These are phyloP conservation scores for Synaphobranchus kaupii DNA, from an alignment of 2,797 vertebrate species.

Conservation along the genomic window DNA sequence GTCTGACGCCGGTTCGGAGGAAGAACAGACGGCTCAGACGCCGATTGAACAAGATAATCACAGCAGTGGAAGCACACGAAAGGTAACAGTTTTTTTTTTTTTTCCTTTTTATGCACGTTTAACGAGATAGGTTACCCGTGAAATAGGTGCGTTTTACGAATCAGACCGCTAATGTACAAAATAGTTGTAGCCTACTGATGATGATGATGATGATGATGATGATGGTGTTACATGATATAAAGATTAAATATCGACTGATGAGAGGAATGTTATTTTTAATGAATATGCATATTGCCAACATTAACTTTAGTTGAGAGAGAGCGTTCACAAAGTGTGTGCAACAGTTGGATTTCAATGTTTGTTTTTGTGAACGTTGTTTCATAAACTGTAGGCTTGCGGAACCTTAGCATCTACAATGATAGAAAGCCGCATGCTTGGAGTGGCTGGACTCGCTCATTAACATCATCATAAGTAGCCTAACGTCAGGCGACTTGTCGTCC, in stretches of 20 bases:
- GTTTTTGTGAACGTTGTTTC: neutral
- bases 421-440: neutral
- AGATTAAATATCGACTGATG: neutral
- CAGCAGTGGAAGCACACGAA: conserved; percentile 63
- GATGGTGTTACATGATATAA: neutral
- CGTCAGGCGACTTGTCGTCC: neutral
- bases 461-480: too few relatives aligned
- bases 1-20: conserved; percentile 61
- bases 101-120: neutral
- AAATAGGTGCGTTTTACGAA: neutral
- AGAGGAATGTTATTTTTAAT: neutral
- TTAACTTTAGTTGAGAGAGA: neutral
- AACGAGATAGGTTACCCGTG: too few relatives aligned
- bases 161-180: neutral
- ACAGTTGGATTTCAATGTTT: neutral
- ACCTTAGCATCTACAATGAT: neutral
- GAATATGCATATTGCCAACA: too few relatives aligned
- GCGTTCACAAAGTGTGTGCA: neutral
- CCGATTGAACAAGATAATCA: conserved; percentile 48
- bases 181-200: neutral
- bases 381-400: neutral
- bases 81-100: conserved; percentile 49
- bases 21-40: conserved; percentile 49
- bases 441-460: neutral
- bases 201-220: neutral